phyloP scores from a whole-genome alignment of 2,113 vertebrate genomes.

The Machaerirhynchus nigripectus region DNA sequence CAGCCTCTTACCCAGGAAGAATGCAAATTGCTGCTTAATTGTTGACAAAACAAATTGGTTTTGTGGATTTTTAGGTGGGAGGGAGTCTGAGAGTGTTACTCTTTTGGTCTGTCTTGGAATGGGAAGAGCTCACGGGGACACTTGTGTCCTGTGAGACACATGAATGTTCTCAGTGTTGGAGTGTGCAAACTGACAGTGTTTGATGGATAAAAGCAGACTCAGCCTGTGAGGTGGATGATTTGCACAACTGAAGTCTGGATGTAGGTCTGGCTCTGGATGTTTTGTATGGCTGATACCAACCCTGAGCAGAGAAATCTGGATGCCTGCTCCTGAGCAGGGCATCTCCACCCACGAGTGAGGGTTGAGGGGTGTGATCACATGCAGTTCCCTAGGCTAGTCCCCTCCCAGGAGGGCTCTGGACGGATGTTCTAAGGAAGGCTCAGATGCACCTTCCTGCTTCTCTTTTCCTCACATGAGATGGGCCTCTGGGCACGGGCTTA shows the following conservation, averaged over 20 bases:
- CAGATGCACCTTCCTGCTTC: not conserved
- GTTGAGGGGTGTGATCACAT: fast-evolving
- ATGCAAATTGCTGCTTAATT: slow-evolving; percentile 5
- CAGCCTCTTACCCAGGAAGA: not conserved
- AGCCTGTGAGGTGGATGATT: not conserved
- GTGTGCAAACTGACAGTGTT: not conserved
- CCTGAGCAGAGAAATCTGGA: not conserved
- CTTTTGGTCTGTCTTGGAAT: not conserved
- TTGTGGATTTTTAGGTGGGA: not conserved
- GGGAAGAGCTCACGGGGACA: not conserved
- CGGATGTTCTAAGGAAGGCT: not conserved
- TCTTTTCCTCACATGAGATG: not conserved
- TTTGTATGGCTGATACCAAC: not conserved
- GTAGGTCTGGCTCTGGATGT: not conserved
- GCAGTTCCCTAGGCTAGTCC: fast-evolving
- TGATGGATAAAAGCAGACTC: not conserved
- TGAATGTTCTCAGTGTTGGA: not conserved
- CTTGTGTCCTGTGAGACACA: not conserved
- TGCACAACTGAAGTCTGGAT: not conserved
- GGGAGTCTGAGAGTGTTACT: not conserved
- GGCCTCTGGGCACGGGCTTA: not conserved
- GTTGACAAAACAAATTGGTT: slow-evolving; percentile 3
- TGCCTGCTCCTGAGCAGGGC: not conserved
- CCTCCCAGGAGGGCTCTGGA: not conserved
- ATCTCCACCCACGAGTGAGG: not conserved